Evolutionary conservation across 2,113 vertebrate genomes (phyloP).

Genomic region (Aptenodytes forsteri): DNA sequence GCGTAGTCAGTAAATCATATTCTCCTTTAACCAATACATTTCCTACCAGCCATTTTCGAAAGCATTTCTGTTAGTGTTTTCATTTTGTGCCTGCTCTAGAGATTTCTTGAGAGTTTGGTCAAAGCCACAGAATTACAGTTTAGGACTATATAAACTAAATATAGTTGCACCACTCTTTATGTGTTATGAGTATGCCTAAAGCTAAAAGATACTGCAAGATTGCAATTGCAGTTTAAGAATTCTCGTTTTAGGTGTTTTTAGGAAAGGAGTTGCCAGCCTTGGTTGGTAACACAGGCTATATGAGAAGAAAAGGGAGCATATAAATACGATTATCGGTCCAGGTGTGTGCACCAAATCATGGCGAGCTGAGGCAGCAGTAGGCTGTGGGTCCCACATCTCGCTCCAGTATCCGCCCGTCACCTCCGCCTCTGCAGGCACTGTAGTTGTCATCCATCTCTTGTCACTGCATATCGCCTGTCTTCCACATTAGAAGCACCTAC

Average conservation of each 20-base stretch:
- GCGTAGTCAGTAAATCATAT: background rate
- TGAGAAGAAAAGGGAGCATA: background rate
- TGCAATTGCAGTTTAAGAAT: background rate
- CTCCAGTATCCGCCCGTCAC: background rate
- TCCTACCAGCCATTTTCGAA: background rate
- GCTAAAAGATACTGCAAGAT: fast-evolving
- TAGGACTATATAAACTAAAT: background rate
- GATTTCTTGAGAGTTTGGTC: background rate
- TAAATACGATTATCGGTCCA: background rate
- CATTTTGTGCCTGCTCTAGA: background rate
- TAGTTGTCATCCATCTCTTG: background rate
- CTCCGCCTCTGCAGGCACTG: background rate
- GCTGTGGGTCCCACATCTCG: background rate
- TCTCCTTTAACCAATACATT: background rate
- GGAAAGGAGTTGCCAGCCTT: background rate
- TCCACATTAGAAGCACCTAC: background rate
- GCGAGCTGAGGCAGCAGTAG: background rate
- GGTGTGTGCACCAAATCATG: background rate
- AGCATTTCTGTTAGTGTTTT: background rate
- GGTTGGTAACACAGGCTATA: background rate
- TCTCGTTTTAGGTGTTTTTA: background rate
- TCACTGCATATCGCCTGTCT: background rate
- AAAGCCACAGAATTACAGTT: background rate
- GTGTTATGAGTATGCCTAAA: background rate
- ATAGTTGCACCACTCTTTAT: background rate